Evolutionary conservation across 1,140 invertebrate species (phyloP), one percentile per base, ranked within the genome.

Genomic region (Apocrypta bakeri): DNA sequence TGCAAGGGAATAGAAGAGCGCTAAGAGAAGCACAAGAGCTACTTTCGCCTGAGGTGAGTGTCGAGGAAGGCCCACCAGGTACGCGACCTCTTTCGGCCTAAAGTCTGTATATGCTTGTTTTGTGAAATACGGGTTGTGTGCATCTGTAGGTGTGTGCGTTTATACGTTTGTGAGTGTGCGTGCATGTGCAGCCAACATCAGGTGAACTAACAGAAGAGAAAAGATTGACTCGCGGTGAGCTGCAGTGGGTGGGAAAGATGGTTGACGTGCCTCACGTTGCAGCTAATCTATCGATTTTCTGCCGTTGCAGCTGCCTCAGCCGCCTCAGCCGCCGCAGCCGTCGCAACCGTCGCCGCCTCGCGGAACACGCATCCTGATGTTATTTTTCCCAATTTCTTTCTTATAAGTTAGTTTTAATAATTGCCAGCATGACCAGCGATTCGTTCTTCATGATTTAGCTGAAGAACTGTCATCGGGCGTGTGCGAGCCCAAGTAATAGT

Each of bases 201-300:
- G 63, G 63, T 66, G 27, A 25, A 29, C 63, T 3, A 27, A 27
- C 63, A 29, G n/a, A 25, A 21, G 27, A 25, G 63, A 9, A 17
- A 25, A 25, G 63, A 66, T 66, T 25, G 63, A 56, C 72, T 69
- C n/a, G 64, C 69, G 42, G 17, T 29, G 42, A 12, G 79, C 66
- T 84, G 84, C 82, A 64, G 66, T 81, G 74, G 82, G 40, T 82
- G 80, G 84, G 85, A 84, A 84, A 84, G 56, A 83, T 85, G 76
- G 84, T 85, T 69, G 82, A 76, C 79, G 78, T 75, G 79, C 63
- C 69, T 82, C 79, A 76, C 84, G 84, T 83, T 84, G 84, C 84
- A 83, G 84, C 79, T 72, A 75, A 79, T 66, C 69, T 87, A 87
- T 87, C 84, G 86, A 87, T 87, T 87, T 75, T 75, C 73, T 48